phyloP scores from a whole-genome alignment of 2,797 vertebrate genomes.

The Crenichthys baileyi region DNA sequence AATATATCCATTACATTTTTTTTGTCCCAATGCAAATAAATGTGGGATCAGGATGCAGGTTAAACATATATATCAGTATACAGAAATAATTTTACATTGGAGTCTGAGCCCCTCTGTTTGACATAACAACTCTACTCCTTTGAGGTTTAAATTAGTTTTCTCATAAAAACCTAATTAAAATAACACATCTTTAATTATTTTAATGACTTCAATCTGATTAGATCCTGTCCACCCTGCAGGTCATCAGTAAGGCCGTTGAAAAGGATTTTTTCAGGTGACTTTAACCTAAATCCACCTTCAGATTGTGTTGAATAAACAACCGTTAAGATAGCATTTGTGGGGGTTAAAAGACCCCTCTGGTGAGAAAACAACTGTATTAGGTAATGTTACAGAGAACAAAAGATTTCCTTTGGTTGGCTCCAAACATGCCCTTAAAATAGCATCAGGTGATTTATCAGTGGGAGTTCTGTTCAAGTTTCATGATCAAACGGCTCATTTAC shows the following conservation, averaged over 20 bases:
- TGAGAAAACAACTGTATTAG: no score
- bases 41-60: conserved; percentile 17
- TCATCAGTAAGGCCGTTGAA: conserved; percentile 51
- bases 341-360: conserved; percentile 23
- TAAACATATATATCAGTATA: conserved; percentile 31
- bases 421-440: conserved; percentile 38
- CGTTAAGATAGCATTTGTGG: conserved; percentile 24
- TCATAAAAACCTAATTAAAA: conserved; percentile 71
- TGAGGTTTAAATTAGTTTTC: conserved; percentile 63
- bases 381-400: conserved; percentile 31
- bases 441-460: conserved; percentile 41
- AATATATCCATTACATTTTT: conserved; percentile 27
- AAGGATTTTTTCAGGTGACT: conserved; percentile 46
- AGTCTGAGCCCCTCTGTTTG: conserved; percentile 21
- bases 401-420: conserved; percentile 38
- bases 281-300: conserved; percentile 33
- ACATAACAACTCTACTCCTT: conserved; percentile 57
- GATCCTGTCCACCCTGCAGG: conserved; percentile 48
- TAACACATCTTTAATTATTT: conserved; percentile 72
- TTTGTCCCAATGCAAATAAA: conserved; percentile 5
- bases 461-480: conserved; percentile 27
- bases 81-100: conserved; percentile 62
- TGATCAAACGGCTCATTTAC: conserved; percentile 46
- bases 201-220: conserved; percentile 73
- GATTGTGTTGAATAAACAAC: conserved; percentile 11